These are phyloP conservation scores for Heliconius sara DNA, from an alignment of 2,888 invertebrate genomes.

Conservation along the genomic window DNA sequence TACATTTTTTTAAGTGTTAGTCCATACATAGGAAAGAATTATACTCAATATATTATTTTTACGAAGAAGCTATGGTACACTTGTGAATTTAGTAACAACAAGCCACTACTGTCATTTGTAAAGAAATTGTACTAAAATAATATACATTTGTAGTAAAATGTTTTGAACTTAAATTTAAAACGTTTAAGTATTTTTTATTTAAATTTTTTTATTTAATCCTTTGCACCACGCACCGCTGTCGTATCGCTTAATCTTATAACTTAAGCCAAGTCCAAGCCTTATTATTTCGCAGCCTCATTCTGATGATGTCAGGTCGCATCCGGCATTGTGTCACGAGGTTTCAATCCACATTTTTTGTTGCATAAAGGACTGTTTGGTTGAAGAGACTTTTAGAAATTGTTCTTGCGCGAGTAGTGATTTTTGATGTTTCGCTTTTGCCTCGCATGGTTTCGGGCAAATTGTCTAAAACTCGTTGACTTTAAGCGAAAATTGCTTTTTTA, in stretches of 20 bases:
- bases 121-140: not conserved
- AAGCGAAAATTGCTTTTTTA: not conserved
- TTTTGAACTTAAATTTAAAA: not conserved
- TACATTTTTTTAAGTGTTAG: no score
- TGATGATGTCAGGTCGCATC: slow-evolving; percentile 83
- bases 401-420: slow-evolving; percentile 45
- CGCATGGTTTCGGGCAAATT: not conserved
- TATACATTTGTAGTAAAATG: not conserved
- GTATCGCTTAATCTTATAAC: slow-evolving; percentile 47
- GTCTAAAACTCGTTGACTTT: not conserved
- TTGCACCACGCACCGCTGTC: not conserved
- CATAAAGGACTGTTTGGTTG: slow-evolving; percentile 60
- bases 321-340: slow-evolving; percentile 79
- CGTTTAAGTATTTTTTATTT: no score
- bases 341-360: slow-evolving; percentile 73
- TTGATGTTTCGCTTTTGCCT: slow-evolving; percentile 32
- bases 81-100: not conserved
- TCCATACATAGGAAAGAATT: no score
- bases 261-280: slow-evolving; percentile 65
- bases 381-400: slow-evolving; percentile 50
- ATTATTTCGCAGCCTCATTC: slow-evolving; percentile 83
- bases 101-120: not conserved
- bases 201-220: not conserved
- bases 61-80: no score
- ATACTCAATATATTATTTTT: not conserved